Base-by-base conservation (phyloP, 2,797 vertebrate species). In the Esox lucius region DNA sequence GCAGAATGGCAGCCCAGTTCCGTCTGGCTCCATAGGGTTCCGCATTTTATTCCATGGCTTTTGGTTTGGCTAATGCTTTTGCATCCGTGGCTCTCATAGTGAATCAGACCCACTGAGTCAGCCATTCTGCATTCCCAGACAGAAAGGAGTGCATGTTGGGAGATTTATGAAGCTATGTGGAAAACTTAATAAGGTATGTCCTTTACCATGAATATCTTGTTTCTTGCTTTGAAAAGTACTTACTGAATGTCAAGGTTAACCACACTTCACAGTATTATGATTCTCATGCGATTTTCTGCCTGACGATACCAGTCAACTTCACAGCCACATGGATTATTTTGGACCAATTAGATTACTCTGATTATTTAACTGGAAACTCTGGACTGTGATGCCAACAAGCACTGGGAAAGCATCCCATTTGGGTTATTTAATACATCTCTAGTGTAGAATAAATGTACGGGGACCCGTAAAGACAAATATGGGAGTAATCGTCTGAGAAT, bases 161-260 rank as follows among this genome's bases (percentile, higher is more conserved):
- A 87, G 81, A 76, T 84, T 89, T 87, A 88, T 83, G 80, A 87
- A 88, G 81, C 75, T 4, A 72, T 72, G 42, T 46, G 80, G 87
- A 87, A 91, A 90, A 83, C 70, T 74, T 86, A 85, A 90, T 81
- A 84, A 75, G 80, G 76, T 70, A 65, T 70, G 49, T 80, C 71
- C 80, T 73, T 46, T 75, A 56, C 71, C 77, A 75, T 73, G 69
- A 84, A 83, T 87, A 86, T 91, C 81, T 76, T 15, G 69, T 88
- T 89, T 86, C 77, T 59, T n/a, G 74, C 68, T 19, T 12, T 81
- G 79, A 87, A 88, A 87, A 88, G 81, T 71, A 81, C 86, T 85
- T 80, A 70, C 77, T 80, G 75, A 78, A 84, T 73, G 74, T 84
- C 74, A 79, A 84, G 78, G 76, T 80, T 83, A 68, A 72, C 80